These are phyloP conservation scores for Steinernema khuongi DNA, from an alignment of 1,140 invertebrate genomes.

Conservation along the genomic window DNA sequence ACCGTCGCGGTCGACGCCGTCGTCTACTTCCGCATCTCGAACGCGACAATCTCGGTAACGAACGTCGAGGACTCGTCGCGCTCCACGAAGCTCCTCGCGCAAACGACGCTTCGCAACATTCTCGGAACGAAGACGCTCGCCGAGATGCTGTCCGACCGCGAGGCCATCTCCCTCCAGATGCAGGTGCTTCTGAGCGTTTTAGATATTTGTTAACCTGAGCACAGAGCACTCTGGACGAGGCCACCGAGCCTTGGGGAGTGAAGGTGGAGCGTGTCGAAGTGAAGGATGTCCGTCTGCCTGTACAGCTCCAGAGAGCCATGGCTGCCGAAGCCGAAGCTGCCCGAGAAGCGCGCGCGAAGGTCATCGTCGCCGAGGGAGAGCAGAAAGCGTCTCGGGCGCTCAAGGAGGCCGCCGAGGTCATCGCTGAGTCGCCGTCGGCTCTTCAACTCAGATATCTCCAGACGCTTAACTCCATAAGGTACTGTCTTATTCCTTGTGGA, in stretches of 20 bases:
- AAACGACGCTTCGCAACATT: constrained; percentile 50
- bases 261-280: constrained; percentile 92
- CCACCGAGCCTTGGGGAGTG: constrained; percentile 88
- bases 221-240: constrained; percentile 70
- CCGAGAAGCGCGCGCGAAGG: constrained; percentile 56
- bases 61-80: constrained; percentile 66
- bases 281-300: constrained; percentile 64
- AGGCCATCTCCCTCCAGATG: constrained; percentile 61
- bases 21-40: constrained; percentile 68
- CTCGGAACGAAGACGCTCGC: constrained; percentile 43
- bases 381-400: constrained; percentile 59
- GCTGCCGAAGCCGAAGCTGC: constrained; percentile 60
- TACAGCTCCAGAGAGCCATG: constrained; percentile 61
- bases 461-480: constrained; percentile 62
- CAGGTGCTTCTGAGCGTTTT: constrained; percentile 44
- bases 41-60: constrained; percentile 86
- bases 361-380: constrained; percentile 61
- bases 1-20: constrained; percentile 65
- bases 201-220: constrained; percentile 8
- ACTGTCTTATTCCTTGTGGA: too few species aligned
- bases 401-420: constrained; percentile 58
- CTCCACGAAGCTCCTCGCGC: constrained; percentile 40
- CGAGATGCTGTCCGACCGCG: constrained; percentile 58
- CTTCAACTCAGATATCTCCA: constrained; percentile 70
- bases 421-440: constrained; percentile 72